Base-by-base conservation (phyloP, 1,140 invertebrate genomes). In the Epicauta chinensis region DNA sequence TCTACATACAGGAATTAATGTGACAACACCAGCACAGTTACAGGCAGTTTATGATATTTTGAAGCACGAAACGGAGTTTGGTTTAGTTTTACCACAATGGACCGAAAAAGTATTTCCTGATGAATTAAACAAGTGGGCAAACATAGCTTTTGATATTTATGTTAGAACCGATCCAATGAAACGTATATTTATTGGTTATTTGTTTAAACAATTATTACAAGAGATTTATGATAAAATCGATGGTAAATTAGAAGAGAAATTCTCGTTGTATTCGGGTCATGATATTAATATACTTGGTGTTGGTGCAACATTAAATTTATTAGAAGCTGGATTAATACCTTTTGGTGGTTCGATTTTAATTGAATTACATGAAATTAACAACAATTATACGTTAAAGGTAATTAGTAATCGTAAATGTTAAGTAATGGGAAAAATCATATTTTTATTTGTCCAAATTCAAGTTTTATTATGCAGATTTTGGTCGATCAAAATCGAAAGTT, bases 221-320 rank as follows among this genome's bases (percentile, higher is more conserved):
- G 79, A 82, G 55, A 79, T 79, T 71, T 64, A 74, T 16, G 64
- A 68, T 11, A 79, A 77, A 62, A 65, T 69, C 7, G 59, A 74
- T 3, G 70, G 64, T 14, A 74, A 54, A 13, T 67, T 75, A 6
- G 56, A 65, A 3, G 71, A 76, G 5, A 85, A 84, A 65, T 76
- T 87, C 51, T 81, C 74, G 40, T 75, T 83, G 51, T 87, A 84
- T 59, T 75, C 81, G 3, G 82, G 80, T 2, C 87, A 91, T 61
- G 88, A 91, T 61, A 81, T 80, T 2, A 88, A 84, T 2, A 65
- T 91, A 2, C 76, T 81, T 1, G 79, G 82, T 48, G 60, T 89
- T 6, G 63, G 89, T 14, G 67, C 75, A 6, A 77, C 81, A 1
- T 64, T 91, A 37, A 76, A 77, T 7, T 72, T 87, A 3, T 91